Conservation (phyloP, 2,888 invertebrate genomes). For the Athalia rosae region DNA sequence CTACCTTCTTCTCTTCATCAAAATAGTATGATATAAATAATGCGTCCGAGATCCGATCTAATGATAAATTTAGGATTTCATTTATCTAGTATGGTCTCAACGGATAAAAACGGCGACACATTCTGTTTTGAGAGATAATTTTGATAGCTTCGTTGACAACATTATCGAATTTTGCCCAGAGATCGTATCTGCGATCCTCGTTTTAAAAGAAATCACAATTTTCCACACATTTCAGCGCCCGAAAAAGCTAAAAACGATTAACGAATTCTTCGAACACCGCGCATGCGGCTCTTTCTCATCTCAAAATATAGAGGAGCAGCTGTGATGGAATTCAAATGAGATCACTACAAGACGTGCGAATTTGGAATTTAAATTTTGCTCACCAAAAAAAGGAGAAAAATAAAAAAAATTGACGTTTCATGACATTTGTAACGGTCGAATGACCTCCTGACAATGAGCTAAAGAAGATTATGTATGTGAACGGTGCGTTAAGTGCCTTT, state of each 20-base stretch:
- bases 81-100: neutral
- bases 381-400: neutral
- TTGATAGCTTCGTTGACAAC: neutral
- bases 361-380: neutral
- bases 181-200: constrained; percentile 1
- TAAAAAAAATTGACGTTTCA: too few relatives aligned
- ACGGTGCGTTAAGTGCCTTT: neutral
- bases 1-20: constrained; percentile 41
- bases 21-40: neutral
- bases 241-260: constrained; percentile 10
- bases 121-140: constrained; percentile 2
- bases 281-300: constrained; percentile 19
- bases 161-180: constrained; percentile 6
- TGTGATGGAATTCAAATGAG: neutral
- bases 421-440: too few relatives aligned
- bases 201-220: constrained; percentile 18
- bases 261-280: constrained; percentile 22
- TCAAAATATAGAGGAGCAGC: neutral
- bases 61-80: neutral
- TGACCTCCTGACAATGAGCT: too few relatives aligned
- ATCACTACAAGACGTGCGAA: neutral
- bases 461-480: neutral
- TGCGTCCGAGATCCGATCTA: constrained; percentile 15
- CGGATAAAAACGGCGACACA: neutral
- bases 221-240: constrained; percentile 26